Percentiles rank a stretch among this genome's conserved stretches.
Evolutionary conservation across 2,113 vertebrate genomes (phyloP).

Genomic region (Antechinus stuartii): DNA sequence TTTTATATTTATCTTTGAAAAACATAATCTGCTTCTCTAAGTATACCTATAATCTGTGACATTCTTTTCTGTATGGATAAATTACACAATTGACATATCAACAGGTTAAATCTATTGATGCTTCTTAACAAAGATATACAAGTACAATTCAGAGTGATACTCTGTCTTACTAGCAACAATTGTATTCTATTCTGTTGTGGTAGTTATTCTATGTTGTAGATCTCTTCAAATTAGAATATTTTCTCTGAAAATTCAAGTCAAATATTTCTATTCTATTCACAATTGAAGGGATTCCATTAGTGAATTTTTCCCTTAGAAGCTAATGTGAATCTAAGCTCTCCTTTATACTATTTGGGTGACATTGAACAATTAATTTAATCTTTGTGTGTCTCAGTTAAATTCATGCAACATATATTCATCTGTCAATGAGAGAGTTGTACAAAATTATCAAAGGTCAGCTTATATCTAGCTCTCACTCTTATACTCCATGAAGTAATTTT

Average conservation of each 20-base stretch:
- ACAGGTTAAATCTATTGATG: constrained; percentile 9
- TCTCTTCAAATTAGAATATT: neutral
- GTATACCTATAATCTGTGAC: neutral
- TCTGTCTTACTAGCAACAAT: neutral
- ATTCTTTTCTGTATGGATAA: neutral
- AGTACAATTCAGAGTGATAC: neutral
- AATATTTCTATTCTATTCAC: neutral
- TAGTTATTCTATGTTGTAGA: neutral
- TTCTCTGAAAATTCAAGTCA: neutral
- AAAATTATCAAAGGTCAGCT: neutral
- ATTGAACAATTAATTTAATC: neutral
- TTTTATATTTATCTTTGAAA: constrained; percentile 5
- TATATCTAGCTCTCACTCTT: neutral
- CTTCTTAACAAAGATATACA: neutral
- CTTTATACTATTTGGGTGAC: neutral
- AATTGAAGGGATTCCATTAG: neutral
- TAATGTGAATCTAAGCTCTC: neutral
- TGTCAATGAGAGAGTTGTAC: neutral
- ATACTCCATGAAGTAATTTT: neutral
- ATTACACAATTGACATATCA: neutral
- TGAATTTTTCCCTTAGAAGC: neutral
- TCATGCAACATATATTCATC: neutral
- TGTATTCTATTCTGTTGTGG: neutral
- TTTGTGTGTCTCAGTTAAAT: neutral
- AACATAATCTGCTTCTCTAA: neutral